Conservation (phyloP, 2,888 invertebrate species). For the Hirudinaria manillensis region DNA sequence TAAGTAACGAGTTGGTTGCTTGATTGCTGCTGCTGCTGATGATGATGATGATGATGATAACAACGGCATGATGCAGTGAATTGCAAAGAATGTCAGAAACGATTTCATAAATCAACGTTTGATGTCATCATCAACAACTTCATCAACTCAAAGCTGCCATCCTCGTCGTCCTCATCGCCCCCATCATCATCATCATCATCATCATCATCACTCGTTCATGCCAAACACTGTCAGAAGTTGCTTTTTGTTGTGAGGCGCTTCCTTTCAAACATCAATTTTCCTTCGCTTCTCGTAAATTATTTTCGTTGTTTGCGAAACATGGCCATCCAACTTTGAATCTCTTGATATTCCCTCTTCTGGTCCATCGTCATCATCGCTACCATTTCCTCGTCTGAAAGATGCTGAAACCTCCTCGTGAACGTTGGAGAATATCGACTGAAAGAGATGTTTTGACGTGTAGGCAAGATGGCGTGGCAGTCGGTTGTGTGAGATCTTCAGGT, state of each 20-base stretch:
- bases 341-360: too few species aligned
- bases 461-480: not conserved
- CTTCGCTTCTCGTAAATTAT: not conserved
- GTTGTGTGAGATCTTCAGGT: slow-evolving; percentile 2
- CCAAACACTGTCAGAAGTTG: not conserved
- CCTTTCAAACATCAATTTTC: slow-evolving; percentile 3
- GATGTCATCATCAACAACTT: too few species aligned
- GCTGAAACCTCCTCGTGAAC: too few species aligned
- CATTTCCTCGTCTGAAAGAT: too few species aligned
- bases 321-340: too few species aligned
- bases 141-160: too few species aligned
- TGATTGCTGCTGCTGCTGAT: not conserved
- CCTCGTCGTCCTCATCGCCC: too few species aligned
- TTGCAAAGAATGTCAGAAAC: too few species aligned
- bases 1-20: not conserved
- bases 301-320: not conserved
- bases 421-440: not conserved
- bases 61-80: not conserved
- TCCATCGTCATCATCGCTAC: too few species aligned
- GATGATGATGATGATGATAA: not conserved
- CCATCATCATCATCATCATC: too few species aligned
- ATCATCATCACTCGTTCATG: too few species aligned
- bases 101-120: too few species aligned
- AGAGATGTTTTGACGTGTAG: slow-evolving; percentile 7
- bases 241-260: slow-evolving; percentile 12